phyloP scores from a whole-genome alignment of 2,888 invertebrate species.

The Spilosoma lubricipeda region DNA sequence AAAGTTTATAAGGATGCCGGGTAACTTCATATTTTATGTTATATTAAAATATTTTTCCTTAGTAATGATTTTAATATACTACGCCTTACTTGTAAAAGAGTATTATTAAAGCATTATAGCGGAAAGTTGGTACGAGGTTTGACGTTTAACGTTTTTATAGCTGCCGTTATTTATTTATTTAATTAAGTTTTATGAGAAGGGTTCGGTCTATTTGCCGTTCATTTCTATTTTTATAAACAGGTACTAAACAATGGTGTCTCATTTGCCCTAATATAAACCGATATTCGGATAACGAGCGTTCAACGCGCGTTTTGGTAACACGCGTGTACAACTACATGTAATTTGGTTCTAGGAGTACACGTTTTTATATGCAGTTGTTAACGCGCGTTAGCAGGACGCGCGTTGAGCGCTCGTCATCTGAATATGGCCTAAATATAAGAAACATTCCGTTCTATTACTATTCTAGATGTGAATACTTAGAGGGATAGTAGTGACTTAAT shows the following conservation, averaged over 20 bases:
- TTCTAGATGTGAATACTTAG: no score
- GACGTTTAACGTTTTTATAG: neutral
- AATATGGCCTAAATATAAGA: no score
- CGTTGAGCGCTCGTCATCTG: no score
- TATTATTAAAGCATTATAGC: neutral
- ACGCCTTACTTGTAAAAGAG: neutral
- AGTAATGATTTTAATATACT: constrained; percentile 9
- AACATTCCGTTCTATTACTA: no score
- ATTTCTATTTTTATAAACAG: neutral
- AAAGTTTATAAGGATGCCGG: constrained; percentile 3
- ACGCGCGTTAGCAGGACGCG: no score
- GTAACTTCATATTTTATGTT: constrained; percentile 3
- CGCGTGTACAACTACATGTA: no score
- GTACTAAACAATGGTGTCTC: neutral
- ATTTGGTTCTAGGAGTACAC: no score
- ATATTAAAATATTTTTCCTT: constrained; percentile 9
- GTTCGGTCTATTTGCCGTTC: neutral
- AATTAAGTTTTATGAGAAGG: neutral
- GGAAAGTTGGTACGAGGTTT: neutral
- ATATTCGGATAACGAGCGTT: no score
- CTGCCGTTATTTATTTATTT: neutral
- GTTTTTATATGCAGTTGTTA: no score
- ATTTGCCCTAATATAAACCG: no score
- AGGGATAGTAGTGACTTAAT: no score
- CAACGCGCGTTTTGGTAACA: no score